Evolutionary conservation across 1,140 invertebrate genomes (phyloP).

Genomic region (Helicoverpa armigera): DNA sequence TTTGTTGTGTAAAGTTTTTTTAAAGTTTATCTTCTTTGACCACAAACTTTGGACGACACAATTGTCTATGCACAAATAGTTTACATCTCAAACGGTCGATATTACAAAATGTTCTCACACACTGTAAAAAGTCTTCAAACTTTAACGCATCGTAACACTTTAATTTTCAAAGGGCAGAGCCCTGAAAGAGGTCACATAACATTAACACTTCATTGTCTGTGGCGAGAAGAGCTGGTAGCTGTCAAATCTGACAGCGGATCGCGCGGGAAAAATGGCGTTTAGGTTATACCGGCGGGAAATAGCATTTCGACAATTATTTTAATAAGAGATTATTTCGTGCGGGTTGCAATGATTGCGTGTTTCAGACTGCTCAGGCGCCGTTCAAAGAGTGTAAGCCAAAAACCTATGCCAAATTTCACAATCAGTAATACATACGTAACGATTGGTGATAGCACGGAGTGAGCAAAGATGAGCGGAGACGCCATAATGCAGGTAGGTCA

Average conservation of each 20-base stretch:
- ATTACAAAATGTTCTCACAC: slow-evolving; percentile 29
- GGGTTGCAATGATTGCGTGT: slow-evolving; percentile 57
- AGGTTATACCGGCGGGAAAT: slow-evolving; percentile 66
- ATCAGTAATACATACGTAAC: slow-evolving; percentile 52
- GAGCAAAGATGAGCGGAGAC: too few species aligned
- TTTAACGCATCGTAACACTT: slow-evolving; percentile 32
- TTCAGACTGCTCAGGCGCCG: slow-evolving; percentile 64
- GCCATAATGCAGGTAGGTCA: too few species aligned
- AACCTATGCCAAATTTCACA: slow-evolving; percentile 80
- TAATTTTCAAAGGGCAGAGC: slow-evolving; percentile 48
- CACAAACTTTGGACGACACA: slow-evolving; percentile 46
- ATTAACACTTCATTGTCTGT: slow-evolving; percentile 46
- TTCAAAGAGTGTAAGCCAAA: slow-evolving; percentile 63
- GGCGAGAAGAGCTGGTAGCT: slow-evolving; percentile 55
- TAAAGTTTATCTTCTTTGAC: slow-evolving; percentile 11
- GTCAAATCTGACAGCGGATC: slow-evolving; percentile 56
- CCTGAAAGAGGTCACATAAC: slow-evolving; percentile 48
- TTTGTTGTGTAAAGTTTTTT: slow-evolving; percentile 11
- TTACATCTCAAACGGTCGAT: slow-evolving; percentile 34
- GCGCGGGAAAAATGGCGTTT: slow-evolving; percentile 55
- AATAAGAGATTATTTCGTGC: slow-evolving; percentile 57
- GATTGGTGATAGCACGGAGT: slow-evolving; percentile 16
- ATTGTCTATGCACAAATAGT: slow-evolving; percentile 34
- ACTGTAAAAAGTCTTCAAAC: slow-evolving; percentile 17
- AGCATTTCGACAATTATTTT: slow-evolving; percentile 62